Evolutionary conservation across 2,888 invertebrate genomes (phyloP).

Genomic region (Stramonita haemastoma): DNA sequence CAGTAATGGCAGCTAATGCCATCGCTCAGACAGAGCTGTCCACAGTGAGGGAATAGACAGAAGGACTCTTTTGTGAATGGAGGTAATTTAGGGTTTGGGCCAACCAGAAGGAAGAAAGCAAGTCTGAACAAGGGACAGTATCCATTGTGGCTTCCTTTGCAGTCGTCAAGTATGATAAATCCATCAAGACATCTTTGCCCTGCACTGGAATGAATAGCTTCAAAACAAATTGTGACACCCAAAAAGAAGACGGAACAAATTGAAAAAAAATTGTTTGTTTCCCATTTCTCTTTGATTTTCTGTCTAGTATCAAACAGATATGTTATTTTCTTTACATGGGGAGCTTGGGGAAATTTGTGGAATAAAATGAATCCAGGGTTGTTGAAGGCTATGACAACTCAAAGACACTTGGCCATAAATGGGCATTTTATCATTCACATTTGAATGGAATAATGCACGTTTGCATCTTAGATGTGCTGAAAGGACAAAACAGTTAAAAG

Average conservation of each 20-base stretch:
- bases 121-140: constrained; percentile 25
- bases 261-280: constrained; percentile 38
- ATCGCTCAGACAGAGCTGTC: constrained; percentile 24
- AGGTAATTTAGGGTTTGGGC: constrained; percentile 29
- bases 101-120: neutral
- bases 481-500: neutral
- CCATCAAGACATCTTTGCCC: constrained; percentile 20
- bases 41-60: neutral
- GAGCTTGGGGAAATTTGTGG: neutral
- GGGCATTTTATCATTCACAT: constrained; percentile 38
- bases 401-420: constrained; percentile 46
- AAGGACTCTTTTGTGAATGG: constrained; percentile 34
- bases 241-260: constrained; percentile 46
- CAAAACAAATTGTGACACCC: constrained; percentile 47
- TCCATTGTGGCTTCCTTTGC: neutral
- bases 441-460: constrained; percentile 23
- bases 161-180: constrained; percentile 46
- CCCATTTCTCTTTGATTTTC: neutral
- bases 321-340: too few relatives aligned
- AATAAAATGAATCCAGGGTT: constrained; percentile 48
- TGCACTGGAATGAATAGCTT: constrained; percentile 40
- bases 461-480: constrained; percentile 36
- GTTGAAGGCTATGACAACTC: constrained; percentile 50
- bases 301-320: too few relatives aligned
- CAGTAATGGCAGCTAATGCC: constrained; percentile 19